Conservation (phyloP, 2,113 vertebrate species). For the Colinus virginianus region DNA sequence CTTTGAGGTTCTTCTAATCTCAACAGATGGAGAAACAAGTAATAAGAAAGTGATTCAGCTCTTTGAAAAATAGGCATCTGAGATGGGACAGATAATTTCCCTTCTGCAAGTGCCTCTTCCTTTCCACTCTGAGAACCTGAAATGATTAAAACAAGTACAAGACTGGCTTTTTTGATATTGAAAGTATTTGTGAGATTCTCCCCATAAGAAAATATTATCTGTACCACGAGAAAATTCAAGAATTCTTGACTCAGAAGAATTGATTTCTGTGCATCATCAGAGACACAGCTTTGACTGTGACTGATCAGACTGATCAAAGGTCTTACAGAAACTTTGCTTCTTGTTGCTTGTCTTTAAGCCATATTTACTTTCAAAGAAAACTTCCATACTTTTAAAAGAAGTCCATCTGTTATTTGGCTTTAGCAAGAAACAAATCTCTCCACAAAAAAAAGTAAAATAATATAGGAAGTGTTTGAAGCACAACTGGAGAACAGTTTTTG, state of each 20-base stretch:
- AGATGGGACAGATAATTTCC: neutral
- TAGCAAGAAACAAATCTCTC: neutral
- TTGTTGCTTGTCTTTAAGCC: rapidly evolving
- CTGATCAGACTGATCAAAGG: neutral
- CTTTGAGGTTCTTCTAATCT: neutral
- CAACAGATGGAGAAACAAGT: neutral
- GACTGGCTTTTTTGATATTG: neutral
- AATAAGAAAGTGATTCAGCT: neutral
- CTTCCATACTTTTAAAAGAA: neutral
- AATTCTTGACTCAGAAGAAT: neutral
- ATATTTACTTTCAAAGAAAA: neutral
- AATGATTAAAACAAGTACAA: neutral
- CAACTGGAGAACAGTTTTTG: neutral
- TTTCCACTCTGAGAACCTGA: neutral
- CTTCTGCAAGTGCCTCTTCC: neutral
- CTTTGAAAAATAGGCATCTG: neutral
- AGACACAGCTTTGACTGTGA: neutral
- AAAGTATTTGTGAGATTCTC: neutral
- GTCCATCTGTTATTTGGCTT: neutral
- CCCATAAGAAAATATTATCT: neutral
- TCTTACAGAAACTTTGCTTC: neutral
- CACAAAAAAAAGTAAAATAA: neutral
- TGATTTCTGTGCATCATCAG: neutral
- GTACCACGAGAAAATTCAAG: neutral
- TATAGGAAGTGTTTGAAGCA: neutral